A percentile compares a stretch with the other conserved stretches of the same genome.
Conservation (phyloP, 2,113 vertebrate species). For the Leptodactylus fuscus region DNA sequence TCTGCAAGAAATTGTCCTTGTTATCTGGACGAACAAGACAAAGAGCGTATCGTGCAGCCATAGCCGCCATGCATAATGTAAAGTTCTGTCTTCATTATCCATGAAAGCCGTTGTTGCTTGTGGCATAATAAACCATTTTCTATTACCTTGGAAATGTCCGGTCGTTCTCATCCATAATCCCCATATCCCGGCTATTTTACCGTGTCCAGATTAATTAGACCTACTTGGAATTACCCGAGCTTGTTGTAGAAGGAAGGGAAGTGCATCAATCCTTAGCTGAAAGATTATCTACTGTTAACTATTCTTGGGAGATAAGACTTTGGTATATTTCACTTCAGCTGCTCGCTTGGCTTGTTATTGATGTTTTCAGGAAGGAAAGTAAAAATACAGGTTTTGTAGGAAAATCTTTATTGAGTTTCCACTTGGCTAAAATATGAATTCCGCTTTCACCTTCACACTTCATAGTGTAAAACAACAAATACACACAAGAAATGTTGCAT, state of each 20-base stretch:
- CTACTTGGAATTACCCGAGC: not conserved
- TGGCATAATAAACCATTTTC: not conserved
- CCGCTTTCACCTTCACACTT: too few species aligned
- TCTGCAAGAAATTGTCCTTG: not conserved
- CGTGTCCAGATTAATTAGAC: not conserved
- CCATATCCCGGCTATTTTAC: not conserved
- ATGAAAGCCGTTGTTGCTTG: not conserved
- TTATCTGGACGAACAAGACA: not conserved
- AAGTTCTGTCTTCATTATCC: not conserved
- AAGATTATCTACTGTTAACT: not conserved
- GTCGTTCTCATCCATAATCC: slow-evolving; percentile 3
- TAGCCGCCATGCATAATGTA: not conserved
- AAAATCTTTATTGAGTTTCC: too few species aligned
- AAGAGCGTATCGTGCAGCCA: not conserved
- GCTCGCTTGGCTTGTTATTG: not conserved
- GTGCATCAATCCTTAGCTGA: not conserved
- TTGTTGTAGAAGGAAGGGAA: not conserved
- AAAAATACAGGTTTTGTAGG: not conserved
- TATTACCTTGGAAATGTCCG: not conserved
- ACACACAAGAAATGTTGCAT: too few species aligned
- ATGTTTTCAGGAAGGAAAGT: not conserved
- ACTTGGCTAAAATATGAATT: too few species aligned
- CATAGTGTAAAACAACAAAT: too few species aligned
- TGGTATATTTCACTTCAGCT: not conserved
- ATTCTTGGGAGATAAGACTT: not conserved